Evolutionary conservation across 1,140 invertebrate genomes (phyloP).

Genomic region (Caerostris darwini): DNA sequence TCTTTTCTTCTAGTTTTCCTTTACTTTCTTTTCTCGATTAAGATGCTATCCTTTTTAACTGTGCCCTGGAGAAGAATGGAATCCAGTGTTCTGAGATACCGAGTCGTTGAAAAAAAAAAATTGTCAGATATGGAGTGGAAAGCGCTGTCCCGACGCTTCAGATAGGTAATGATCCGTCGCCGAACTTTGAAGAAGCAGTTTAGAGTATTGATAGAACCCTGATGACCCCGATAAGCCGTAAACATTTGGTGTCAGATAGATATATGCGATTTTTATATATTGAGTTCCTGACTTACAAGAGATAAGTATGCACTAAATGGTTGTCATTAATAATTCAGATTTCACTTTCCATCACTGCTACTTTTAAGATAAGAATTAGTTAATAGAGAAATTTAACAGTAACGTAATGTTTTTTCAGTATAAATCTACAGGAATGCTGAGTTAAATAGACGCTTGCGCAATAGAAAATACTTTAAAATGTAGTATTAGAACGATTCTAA

Average conservation of each 20-base stretch:
- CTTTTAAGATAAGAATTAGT: too few relatives aligned
- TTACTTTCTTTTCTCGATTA: conserved; percentile 42
- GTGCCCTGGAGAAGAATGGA: conserved; percentile 9
- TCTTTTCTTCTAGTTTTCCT: conserved; percentile 1
- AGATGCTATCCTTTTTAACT: conserved; percentile 63
- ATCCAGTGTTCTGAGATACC: background rate
- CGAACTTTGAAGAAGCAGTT: background rate
- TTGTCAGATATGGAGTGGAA: conserved; percentile 24
- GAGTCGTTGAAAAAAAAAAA: background rate
- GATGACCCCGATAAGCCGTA: background rate
- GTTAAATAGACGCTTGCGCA: too few relatives aligned
- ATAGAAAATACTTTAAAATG: too few relatives aligned
- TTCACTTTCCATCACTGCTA: too few relatives aligned
- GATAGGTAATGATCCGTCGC: conserved; percentile 58
- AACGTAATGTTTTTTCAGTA: too few relatives aligned
- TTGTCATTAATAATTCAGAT: too few relatives aligned
- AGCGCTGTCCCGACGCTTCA: background rate
- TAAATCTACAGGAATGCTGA: too few relatives aligned
- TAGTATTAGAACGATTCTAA: too few relatives aligned
- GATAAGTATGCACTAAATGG: too few relatives aligned
- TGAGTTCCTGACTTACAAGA: too few relatives aligned
- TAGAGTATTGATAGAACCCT: conserved; percentile 31
- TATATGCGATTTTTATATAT: background rate
- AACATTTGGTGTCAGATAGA: background rate
- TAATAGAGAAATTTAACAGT: too few relatives aligned